Conservation (phyloP, 2,888 invertebrate species). For the Maniola hyperantus region DNA sequence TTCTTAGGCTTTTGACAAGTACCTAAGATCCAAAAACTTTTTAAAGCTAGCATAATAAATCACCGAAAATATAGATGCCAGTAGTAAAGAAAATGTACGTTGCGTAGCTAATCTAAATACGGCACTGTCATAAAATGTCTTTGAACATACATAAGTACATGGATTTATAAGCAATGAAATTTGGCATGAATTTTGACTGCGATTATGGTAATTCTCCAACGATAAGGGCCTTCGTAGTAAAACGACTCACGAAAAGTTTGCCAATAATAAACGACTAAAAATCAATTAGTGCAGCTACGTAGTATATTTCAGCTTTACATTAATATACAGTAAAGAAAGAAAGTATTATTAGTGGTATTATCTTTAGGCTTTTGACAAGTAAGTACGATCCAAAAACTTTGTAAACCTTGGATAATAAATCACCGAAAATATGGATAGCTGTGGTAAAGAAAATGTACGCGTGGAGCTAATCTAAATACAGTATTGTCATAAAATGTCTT, state of each 20-base stretch:
- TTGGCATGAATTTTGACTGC: conserved; percentile 28
- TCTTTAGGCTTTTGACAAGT: neutral
- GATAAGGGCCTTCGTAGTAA: conserved; percentile 26
- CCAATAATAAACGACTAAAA: neutral
- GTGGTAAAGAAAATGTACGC: conserved; percentile 15
- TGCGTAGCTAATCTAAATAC: conserved; percentile 1
- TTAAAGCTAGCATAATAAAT: conserved; percentile 6
- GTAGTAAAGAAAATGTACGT: conserved; percentile 14
- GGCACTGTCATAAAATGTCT: conserved; percentile 17
- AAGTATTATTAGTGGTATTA: neutral
- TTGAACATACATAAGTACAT: conserved; percentile 15
- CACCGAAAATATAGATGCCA: conserved; percentile 6
- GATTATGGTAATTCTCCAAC: conserved; percentile 27
- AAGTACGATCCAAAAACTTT: conserved; percentile 5
- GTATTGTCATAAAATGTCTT: conserved; percentile 19
- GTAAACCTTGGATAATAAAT: conserved; percentile 5
- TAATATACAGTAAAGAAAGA: conserved; percentile 9
- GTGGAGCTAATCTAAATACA: conserved; percentile 1
- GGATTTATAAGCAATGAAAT: conserved; percentile 20
- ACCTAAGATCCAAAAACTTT: conserved; percentile 14
- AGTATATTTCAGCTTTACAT: neutral
- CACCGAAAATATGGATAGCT: conserved; percentile 8
- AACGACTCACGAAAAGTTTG: conserved; percentile 20
- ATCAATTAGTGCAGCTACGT: neutral
- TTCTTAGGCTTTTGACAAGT: neutral